phyloP scores from a whole-genome alignment of 2,797 vertebrate species.

The Danio choprae region DNA sequence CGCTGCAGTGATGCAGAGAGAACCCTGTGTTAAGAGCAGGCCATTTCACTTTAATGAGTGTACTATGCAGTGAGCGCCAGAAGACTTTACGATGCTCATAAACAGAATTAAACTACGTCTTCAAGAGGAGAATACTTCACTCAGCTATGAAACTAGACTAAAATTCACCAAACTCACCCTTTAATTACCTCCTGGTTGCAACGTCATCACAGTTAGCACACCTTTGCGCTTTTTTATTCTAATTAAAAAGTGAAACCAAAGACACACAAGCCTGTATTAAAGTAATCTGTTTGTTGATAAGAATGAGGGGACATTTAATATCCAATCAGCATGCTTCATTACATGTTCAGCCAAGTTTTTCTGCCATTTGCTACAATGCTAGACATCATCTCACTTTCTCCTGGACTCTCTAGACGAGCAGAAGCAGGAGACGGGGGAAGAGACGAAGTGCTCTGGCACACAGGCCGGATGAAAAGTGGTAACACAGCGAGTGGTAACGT shows the following conservation, averaged over 20 bases:
- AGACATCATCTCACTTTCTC: slow-evolving; percentile 26
- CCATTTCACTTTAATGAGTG: slow-evolving; percentile 70
- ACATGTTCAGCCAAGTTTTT: slow-evolving; percentile 18
- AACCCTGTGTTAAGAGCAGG: slow-evolving; percentile 69
- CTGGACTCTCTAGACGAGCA: slow-evolving; percentile 8
- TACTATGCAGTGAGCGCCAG: slow-evolving; percentile 68
- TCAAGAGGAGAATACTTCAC: slow-evolving; percentile 66
- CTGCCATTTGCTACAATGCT: slow-evolving; percentile 11
- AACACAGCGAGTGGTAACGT: slow-evolving; percentile 49
- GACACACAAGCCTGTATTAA: slow-evolving; percentile 19
- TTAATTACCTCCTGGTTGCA: neutral
- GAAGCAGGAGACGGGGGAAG: slow-evolving; percentile 10
- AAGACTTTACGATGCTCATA: slow-evolving; percentile 76
- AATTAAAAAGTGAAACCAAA: slow-evolving; percentile 24
- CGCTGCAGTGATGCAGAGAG: slow-evolving; percentile 29
- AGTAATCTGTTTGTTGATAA: slow-evolving; percentile 38
- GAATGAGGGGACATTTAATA: slow-evolving; percentile 30
- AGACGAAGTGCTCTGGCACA: slow-evolving; percentile 3
- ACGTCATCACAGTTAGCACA: neutral
- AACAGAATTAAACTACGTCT: slow-evolving; percentile 74
- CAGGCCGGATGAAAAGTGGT: slow-evolving; percentile 38
- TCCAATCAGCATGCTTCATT: slow-evolving; percentile 41
- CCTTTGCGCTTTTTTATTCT: neutral
- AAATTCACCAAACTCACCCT: slow-evolving; percentile 18
- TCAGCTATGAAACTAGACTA: slow-evolving; percentile 15